A percentile compares a stretch with the other conserved stretches of the same genome.
phyloP scores from a whole-genome alignment of 2,113 vertebrate genomes.

The Pterocles burchelli region DNA sequence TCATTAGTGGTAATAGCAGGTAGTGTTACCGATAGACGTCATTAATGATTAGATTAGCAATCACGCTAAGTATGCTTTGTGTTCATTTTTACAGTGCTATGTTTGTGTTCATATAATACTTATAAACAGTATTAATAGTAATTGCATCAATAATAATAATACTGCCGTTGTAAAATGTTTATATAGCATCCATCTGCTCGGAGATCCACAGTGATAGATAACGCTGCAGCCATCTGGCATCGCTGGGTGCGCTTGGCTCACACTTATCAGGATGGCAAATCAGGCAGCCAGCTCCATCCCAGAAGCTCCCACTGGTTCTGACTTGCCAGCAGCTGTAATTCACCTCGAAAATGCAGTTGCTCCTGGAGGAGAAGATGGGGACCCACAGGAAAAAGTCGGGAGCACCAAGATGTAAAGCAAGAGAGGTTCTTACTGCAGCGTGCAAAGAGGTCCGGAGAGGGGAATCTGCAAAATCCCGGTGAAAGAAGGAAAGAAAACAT shows the following conservation, averaged over 20 bases:
- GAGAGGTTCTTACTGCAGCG: background rate
- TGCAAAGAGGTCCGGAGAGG: background rate
- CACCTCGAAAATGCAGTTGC: background rate
- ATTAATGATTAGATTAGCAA: background rate
- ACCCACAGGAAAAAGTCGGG: background rate
- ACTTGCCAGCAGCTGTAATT: background rate
- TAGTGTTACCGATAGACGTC: background rate
- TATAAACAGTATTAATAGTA: slow-evolving; percentile 9
- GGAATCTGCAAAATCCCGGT: background rate
- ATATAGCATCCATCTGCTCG: slow-evolving; percentile 5
- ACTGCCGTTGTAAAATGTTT: background rate
- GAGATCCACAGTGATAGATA: background rate
- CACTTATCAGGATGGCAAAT: background rate
- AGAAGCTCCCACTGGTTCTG: background rate
- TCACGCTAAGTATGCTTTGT: background rate
- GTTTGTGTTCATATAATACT: background rate
- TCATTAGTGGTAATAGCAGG: background rate
- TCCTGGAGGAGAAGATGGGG: background rate
- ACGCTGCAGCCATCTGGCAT: background rate
- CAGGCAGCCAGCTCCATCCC: background rate
- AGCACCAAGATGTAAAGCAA: background rate
- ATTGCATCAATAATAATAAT: slow-evolving; percentile 16
- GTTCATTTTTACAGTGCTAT: background rate
- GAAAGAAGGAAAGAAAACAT: background rate
- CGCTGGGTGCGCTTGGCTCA: background rate